A percentile compares a stretch with the other conserved stretches of the same genome.
Conservation (phyloP, 1,140 invertebrate genomes). For the Cheumatopsyche charites region DNA sequence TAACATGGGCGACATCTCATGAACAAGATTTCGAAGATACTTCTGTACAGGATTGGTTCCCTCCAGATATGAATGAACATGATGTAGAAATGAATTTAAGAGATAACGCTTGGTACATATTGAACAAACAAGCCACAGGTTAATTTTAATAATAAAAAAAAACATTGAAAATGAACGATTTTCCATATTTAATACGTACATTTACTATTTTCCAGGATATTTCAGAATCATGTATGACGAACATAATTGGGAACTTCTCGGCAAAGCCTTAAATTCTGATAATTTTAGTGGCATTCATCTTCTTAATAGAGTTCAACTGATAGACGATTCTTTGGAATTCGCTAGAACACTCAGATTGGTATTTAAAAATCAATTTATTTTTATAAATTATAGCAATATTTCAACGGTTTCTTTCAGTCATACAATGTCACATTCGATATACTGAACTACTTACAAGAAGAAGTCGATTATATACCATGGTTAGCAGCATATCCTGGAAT, state of each 20-base stretch:
- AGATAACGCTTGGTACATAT: constrained; percentile 62
- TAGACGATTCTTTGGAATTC: constrained; percentile 77
- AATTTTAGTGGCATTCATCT: constrained; percentile 64
- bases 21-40: constrained; percentile 55
- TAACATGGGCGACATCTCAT: constrained; percentile 56
- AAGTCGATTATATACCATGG: constrained; percentile 69
- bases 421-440: constrained; percentile 58
- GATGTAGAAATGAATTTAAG: not conserved
- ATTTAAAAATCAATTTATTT: too few species aligned
- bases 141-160: not conserved
- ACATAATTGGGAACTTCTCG: constrained; percentile 60
- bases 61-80: constrained; percentile 32
- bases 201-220: constrained; percentile 60
- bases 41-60: constrained; percentile 52
- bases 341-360: constrained; percentile 64
- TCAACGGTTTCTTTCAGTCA: constrained; percentile 51
- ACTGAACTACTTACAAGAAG: constrained; percentile 63
- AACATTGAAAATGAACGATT: too few species aligned
- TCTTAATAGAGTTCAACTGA: constrained; percentile 76
- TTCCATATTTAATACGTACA: too few species aligned
- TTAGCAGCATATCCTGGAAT: constrained; percentile 58
- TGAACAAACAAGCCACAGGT: constrained; percentile 69
- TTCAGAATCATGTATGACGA: constrained; percentile 69
- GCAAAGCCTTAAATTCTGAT: constrained; percentile 52
- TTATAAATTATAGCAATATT: too few species aligned